These are phyloP conservation scores for Eulemur rufifrons DNA, from an alignment of 2,113 vertebrate genomes.

Conservation along the genomic window DNA sequence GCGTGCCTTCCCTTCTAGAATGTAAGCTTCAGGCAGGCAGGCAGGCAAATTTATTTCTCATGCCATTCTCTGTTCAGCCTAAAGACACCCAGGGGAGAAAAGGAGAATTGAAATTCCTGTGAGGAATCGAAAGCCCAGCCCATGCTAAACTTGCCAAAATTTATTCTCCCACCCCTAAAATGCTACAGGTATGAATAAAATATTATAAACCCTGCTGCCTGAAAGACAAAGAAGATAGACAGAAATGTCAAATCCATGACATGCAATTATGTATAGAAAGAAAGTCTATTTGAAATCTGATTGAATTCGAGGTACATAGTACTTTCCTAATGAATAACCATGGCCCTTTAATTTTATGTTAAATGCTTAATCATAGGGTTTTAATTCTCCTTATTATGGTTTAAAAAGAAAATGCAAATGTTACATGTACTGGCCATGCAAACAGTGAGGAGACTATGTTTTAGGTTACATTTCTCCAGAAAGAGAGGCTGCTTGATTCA, in stretches of 20 bases:
- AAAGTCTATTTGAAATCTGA: slow-evolving; percentile 62
- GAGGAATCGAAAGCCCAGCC: not conserved
- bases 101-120: not conserved
- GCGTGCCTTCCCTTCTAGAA: not conserved
- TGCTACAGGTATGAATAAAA: slow-evolving; percentile 48
- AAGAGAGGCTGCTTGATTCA: slow-evolving; percentile 24
- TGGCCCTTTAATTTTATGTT: slow-evolving; percentile 68
- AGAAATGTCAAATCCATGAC: slow-evolving; percentile 57
- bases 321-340: slow-evolving; percentile 60
- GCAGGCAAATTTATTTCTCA: not conserved
- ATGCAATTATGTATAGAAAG: slow-evolving; percentile 40
- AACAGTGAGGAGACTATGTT: slow-evolving; percentile 8
- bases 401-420: slow-evolving; percentile 62
- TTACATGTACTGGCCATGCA: slow-evolving; percentile 11
- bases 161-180: slow-evolving; percentile 23
- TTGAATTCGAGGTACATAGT: slow-evolving; percentile 45
- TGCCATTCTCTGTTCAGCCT: not conserved
- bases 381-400: slow-evolving; percentile 57
- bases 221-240: slow-evolving; percentile 29
- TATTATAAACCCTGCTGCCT: slow-evolving; percentile 23
- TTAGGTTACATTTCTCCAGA: slow-evolving; percentile 52
- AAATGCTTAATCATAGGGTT: slow-evolving; percentile 67
- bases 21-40: not conserved
- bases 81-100: not conserved
- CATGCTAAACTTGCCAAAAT: slow-evolving; percentile 31